Base-by-base conservation (phyloP, 2,113 vertebrate genomes). In the Bagarius yarrelli region DNA sequence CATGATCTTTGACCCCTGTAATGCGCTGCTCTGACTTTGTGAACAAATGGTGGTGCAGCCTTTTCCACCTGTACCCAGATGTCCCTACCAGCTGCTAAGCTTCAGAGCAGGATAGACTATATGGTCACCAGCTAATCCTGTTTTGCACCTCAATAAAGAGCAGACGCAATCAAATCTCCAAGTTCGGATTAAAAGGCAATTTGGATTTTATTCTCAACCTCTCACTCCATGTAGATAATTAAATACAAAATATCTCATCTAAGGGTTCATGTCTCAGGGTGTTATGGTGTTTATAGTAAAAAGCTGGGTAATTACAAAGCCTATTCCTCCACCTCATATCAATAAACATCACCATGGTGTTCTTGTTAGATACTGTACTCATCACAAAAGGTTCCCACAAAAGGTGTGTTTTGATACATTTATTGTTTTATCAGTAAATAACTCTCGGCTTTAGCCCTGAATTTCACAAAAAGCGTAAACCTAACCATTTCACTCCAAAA, bases 71-170 rank as follows among this genome's bases (percentile, higher is more conserved):
- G 74, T 84, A 67, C 0, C 78, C 89, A 85, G 84, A 89, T 84
- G 87, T 89, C 88, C 90, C 88, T 66, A 70, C 36, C 89, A 91
- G 90, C 91, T 92, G 90, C 90, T 89, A 83, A 27, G 87, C 87
- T 86, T 80, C 87, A 78, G 84, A 71, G 87, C 83, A 83, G 79
- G 83, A 86, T 76, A 79, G 85, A 87, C 88, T 89, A 87, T 89
- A 86, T 84, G 81, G 83, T 86, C 84, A 84, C 80, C 85, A 78
- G 61, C 87, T 92, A 95, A 94, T 93, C 91, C 90, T 90, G 86
- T 90, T 93, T 93, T 93, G 89, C 91, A 91, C 88, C 91, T 90
- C 85, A 93, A 90, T 91, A 90, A 57, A 75, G 13, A 75, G 21
- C 72, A 57, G 30, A 36, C 32, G 8, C 53, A 15, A 75, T 40